Evolutionary conservation across 2,888 invertebrate genomes (phyloP), one percentile per base, ranked within the genome.

Genomic region (Elegia similella): DNA sequence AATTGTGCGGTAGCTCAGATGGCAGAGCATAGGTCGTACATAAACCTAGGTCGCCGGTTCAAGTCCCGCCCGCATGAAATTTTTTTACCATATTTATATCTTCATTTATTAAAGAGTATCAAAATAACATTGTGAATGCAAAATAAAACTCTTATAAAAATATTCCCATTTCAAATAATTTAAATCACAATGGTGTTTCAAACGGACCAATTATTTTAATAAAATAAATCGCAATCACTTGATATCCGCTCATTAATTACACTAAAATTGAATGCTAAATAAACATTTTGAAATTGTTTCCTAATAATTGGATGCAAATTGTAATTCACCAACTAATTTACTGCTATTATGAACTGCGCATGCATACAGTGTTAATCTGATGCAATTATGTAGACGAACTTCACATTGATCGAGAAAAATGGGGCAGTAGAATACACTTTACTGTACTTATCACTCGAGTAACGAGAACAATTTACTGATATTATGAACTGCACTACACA

Each of bases 401-500:
- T 7, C 16, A 16, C 0, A 34, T 10, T 34, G 34, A 8, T 10
- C 34, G 10, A 34, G 34, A 8, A 10, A 34, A 10, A 8, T 32
- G 32, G 8, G 32, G 7, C 32, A 32, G 32, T 32, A 1, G 32
- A 32, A 8, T 32, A 6, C n/a, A n/a, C n/a, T n/a, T n/a, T n/a
- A n/a, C n/a, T n/a, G n/a, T n/a, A n/a, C n/a, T n/a, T n/a, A n/a
- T n/a, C n/a, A n/a, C n/a, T n/a, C n/a, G n/a, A n/a, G n/a, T n/a
- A n/a, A n/a, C n/a, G n/a, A n/a, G n/a, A n/a, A n/a, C n/a, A 54
- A 54, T 54, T 54, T 43, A 44, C 29, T 32, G 43, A 12, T 44
- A 54, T 52, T 52, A 52, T 42, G 13, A 52, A n/a, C n/a, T 23
- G 44, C 17, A 8, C n/a, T n/a, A n/a, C n/a, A n/a, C n/a, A 6